Conservation (phyloP, 2,888 invertebrate genomes). For the Drosophila kambysellisi region DNA sequence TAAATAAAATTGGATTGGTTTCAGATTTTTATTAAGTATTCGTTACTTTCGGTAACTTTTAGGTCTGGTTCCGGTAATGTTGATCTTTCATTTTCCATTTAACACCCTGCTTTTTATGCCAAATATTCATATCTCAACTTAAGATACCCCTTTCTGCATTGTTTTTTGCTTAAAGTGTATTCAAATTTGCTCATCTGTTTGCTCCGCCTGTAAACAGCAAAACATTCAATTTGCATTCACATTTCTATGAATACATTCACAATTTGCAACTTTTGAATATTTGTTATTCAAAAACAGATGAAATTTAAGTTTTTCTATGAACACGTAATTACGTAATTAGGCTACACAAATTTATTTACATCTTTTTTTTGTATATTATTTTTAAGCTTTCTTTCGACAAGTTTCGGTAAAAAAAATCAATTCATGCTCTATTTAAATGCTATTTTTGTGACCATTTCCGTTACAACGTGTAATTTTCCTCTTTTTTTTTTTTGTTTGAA, state of each 20-base stretch:
- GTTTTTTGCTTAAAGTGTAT: neutral
- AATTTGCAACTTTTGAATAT: slow-evolving; percentile 17
- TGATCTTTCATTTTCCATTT: neutral
- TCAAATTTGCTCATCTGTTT: neutral
- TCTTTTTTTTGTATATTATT: slow-evolving; percentile 8
- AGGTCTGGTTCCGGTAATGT: neutral
- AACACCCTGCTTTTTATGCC: neutral
- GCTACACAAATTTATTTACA: slow-evolving; percentile 1
- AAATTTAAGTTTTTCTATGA: slow-evolving; percentile 26
- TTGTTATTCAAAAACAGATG: too few relatives aligned
- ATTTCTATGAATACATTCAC: slow-evolving; percentile 15
- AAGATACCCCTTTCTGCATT: neutral
- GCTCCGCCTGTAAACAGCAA: slow-evolving; percentile 14
- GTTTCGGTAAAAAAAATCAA: slow-evolving; percentile 1
- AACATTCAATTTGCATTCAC: slow-evolving; percentile 3
- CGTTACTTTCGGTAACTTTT: neutral
- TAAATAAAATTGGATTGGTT: neutral
- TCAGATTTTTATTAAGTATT: neutral
- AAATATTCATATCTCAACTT: too few relatives aligned
- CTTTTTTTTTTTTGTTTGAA: neutral
- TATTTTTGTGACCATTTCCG: slow-evolving; percentile 48
- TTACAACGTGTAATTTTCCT: slow-evolving; percentile 9
- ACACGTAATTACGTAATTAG: slow-evolving; percentile 23
- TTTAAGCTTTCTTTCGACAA: slow-evolving; percentile 4
- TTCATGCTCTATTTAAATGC: slow-evolving; percentile 53